Base-by-base conservation (phyloP, 2,888 invertebrate genomes). In the Chrysotoxum bicinctum region DNA sequence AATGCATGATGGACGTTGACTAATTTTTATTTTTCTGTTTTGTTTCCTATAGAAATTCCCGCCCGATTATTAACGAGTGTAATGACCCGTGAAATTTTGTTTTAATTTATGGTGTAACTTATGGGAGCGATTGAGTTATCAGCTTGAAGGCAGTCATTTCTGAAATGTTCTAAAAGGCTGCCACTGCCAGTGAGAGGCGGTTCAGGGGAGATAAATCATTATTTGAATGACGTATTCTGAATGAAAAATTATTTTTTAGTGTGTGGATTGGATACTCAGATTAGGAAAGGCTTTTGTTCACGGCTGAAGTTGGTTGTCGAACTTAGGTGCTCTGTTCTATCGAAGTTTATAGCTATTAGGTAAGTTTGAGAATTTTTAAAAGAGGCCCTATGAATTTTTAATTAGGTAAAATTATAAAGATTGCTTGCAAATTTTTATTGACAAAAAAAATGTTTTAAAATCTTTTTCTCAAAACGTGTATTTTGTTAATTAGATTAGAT, bases 1-100 rank as follows among this genome's bases (percentile, higher is more conserved):
- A 66, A 84, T 84, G 79, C 64, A 83, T 81, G 68, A 70, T 75
- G 62, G 77, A 77, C 62, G 35, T 60, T 80, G 69, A 54, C 48
- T 64, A 66, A 66, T 54, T 52, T 70, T 70, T 54, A 48, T 50
- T 54, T 43, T 70, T 45, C 45, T 32, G 30, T 52, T 64, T 72
- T 62, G 16, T 23, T 70, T 23, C n/a, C 26, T 50, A 26, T 23
- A 58, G 14, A 12, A 19, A 56, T 45, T 64, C 45, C 45, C 64
- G 14, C 1, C 8, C 30, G 35, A 60, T 58, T 30, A 23, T 37
- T 30, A 16, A 50, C 16, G 60, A 72, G 81, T 62, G 48, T 78
- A 83, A 74, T 78, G 83, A 83, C 83, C 83, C 62, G 40, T 30
- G 78, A 69, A 74, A 72, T 74, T 74, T 74, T 19, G 26, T 64